These are phyloP conservation scores for Caradrina kadenii DNA, from an alignment of 2,888 invertebrate species.

Conservation along the genomic window DNA sequence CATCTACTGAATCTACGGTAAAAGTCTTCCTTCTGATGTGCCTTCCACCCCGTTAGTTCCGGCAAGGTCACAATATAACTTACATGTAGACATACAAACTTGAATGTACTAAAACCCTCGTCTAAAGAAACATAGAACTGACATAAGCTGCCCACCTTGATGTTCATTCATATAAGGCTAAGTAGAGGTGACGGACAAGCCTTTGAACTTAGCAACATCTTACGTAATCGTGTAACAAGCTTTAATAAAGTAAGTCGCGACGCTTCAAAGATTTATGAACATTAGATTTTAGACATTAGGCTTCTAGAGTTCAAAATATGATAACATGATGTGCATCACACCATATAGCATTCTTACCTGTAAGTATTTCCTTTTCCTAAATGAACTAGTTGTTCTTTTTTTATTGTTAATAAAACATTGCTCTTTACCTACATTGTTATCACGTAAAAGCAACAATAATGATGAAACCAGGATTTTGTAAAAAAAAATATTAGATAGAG, in stretches of 20 bases:
- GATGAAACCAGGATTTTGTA: no score
- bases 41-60: no score
- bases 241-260: slow-evolving; percentile 16
- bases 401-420: no score
- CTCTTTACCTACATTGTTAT: no score
- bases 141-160: slow-evolving; percentile 37
- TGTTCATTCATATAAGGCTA: slow-evolving; percentile 27
- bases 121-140: slow-evolving; percentile 36
- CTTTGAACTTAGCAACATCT: slow-evolving; percentile 38
- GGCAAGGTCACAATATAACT: background rate
- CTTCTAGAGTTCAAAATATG: background rate
- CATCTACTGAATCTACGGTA: no score
- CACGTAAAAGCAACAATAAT: no score
- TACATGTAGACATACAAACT: background rate
- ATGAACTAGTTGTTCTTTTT: no score
- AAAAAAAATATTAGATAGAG: no score
- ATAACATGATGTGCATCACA: background rate
- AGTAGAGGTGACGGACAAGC: slow-evolving; percentile 31
- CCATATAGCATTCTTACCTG: no score
- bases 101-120: slow-evolving; percentile 13
- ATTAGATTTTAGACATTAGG: background rate
- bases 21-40: no score
- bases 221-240: slow-evolving; percentile 20
- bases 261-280: background rate
- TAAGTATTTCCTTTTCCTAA: no score